These are phyloP conservation scores for Antidorcas marsupialis DNA, from an alignment of 2,113 vertebrate genomes.

Conservation along the genomic window DNA sequence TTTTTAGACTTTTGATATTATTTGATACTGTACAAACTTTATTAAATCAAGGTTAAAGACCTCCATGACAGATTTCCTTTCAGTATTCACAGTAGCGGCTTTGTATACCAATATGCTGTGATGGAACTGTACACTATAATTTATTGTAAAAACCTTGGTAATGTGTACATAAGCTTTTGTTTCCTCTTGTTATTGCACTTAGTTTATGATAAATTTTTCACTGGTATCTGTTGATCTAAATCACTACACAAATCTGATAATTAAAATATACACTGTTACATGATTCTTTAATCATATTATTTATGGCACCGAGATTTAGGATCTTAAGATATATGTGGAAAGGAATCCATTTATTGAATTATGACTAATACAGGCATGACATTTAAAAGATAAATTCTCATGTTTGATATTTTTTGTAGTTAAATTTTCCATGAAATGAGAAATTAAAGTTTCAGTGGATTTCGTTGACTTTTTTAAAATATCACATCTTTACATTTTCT, in stretches of 20 bases:
- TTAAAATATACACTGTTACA: constrained; percentile 55
- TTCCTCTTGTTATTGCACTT: constrained; percentile 45
- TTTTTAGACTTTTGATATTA: constrained; percentile 80
- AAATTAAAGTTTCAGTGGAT: constrained; percentile 1
- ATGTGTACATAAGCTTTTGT: constrained; percentile 38
- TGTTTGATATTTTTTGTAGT: constrained; percentile 2
- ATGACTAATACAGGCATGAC: not conserved
- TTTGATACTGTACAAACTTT: constrained; percentile 78
- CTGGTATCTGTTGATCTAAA: constrained; percentile 46
- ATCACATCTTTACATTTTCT: not conserved
- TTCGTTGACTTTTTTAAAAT: constrained; percentile 15
- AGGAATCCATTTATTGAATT: not conserved
- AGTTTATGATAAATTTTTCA: constrained; percentile 56
- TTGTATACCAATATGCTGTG: constrained; percentile 1
- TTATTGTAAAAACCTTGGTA: constrained; percentile 48
- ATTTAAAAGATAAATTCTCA: not conserved
- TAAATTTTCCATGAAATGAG: constrained; percentile 26
- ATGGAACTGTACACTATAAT: not conserved
- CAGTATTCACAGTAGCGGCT: constrained; percentile 41
- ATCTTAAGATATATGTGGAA: constrained; percentile 8
- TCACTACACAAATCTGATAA: constrained; percentile 48
- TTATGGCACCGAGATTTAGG: constrained; percentile 38
- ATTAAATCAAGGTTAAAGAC: constrained; percentile 53
- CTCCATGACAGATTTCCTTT: constrained; percentile 53
- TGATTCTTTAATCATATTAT: constrained; percentile 4